These are phyloP conservation scores for Lynx canadensis DNA, from an alignment of 2,113 vertebrate genomes.

Conservation along the genomic window DNA sequence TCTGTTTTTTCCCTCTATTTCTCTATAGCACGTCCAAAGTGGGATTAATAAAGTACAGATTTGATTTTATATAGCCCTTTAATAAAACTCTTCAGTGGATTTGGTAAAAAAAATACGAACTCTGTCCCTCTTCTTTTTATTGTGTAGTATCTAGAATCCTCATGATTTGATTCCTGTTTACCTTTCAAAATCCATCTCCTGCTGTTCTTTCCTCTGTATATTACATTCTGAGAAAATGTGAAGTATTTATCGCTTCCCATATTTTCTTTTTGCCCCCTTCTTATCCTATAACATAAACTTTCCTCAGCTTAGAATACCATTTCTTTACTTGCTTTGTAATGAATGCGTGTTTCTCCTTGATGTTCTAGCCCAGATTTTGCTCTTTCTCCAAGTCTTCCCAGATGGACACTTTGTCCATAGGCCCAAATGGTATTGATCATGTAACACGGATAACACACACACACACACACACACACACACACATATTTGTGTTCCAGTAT, in stretches of 20 bases:
- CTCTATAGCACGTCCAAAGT: not conserved
- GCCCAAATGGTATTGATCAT: not conserved
- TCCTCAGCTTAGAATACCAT: not conserved
- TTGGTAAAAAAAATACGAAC: not conserved
- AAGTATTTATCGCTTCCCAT: not conserved
- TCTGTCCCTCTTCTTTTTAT: not conserved
- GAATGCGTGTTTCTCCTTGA: not conserved
- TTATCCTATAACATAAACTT: not conserved
- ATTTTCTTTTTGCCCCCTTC: not conserved
- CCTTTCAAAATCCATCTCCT: not conserved
- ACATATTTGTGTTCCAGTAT: too few species aligned
- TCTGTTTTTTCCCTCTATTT: not conserved
- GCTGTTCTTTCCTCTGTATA: not conserved
- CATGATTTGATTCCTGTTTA: not conserved
- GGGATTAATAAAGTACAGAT: not conserved
- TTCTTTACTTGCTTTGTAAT: not conserved
- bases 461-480: too few species aligned
- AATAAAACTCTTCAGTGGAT: not conserved
- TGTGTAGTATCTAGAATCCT: not conserved
- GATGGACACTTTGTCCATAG: not conserved
- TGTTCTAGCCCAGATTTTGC: not conserved
- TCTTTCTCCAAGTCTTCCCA: not conserved
- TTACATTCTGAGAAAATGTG: not conserved
- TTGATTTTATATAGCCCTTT: not conserved
- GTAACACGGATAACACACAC: not conserved